Conservation (phyloP, 2,113 vertebrate species). For the Taxidea taxus region DNA sequence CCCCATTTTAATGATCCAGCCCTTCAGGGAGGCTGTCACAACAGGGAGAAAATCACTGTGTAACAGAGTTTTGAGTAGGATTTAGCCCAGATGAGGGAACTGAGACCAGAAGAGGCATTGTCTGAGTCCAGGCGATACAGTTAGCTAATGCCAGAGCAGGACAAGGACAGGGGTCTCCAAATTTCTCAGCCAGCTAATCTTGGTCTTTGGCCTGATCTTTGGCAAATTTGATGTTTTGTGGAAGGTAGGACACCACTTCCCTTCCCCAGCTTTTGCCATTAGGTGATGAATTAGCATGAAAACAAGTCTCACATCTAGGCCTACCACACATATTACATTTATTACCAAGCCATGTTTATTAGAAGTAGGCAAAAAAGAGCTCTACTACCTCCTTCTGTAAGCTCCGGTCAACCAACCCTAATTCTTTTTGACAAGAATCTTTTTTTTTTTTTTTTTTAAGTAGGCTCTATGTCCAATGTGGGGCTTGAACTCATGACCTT, state of each 20-base stretch:
- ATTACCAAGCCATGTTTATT: neutral
- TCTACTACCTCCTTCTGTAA: neutral
- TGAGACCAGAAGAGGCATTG: neutral
- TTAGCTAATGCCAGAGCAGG: neutral
- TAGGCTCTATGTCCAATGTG: neutral
- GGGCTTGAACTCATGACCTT: neutral
- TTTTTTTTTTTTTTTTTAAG: neutral
- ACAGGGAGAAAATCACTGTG: neutral
- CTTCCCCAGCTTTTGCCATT: neutral
- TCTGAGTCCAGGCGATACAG: neutral
- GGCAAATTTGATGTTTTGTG: neutral
- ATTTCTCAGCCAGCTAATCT: neutral
- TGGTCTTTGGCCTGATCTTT: neutral
- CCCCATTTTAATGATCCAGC: neutral
- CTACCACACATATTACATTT: neutral
- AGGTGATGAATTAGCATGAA: neutral
- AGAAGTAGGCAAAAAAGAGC: neutral
- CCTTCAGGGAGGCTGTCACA: neutral
- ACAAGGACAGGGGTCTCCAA: neutral
- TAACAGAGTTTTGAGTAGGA: neutral
- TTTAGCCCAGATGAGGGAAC: neutral
- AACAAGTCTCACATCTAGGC: neutral
- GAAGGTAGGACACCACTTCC: neutral
- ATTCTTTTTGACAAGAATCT: neutral
- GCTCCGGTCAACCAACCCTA: neutral